Base-by-base conservation (phyloP, 2,888 invertebrate genomes). In the Calliopum simillimum region DNA sequence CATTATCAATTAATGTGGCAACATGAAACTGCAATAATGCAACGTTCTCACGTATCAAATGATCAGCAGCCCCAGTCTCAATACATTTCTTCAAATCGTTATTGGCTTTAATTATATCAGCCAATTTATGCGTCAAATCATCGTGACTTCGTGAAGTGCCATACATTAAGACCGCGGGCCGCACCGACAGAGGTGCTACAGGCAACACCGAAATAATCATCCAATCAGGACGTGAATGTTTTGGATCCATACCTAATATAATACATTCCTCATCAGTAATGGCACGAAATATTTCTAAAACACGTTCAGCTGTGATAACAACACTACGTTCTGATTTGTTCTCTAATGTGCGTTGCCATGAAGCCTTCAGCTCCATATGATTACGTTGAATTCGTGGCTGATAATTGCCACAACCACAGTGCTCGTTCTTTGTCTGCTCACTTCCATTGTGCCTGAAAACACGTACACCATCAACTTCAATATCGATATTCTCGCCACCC, bases 91-190 rank as follows among this genome's bases (percentile, higher is more conserved):
- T 84, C 61, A 91, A 80, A 77, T 90, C 89, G 77, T 90, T 90
- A 82, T 92, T 91, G 0, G 89, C 87, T 80, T 91, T 91, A 53
- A 91, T 88, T 65, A 91, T 91, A 77, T 91, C 91, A 0, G 90
- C 87, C 69, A 91, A 82, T 79, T 92, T 91, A 82, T 91, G 90
- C 0, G 91, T 92, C 74, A 91, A 85, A 85, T 92, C 91, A 81
- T 91, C 91, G 85, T 89, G 78, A 83, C 90, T 91, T 73, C 89
- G 86, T 3, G 90, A 89, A 77, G 89, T 46, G 0, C 76, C 76
- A 94, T 97, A 97, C 75, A 77, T 76, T n/a, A 98, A 95, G n/a
- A 98, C 98, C 67, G 98, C 97, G 0, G 98, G 98, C 75, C 98
- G 89, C 0, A 98, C 98, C 8, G 94, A 91, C 16, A 98, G 87